Evolutionary conservation across 2,888 invertebrate species (phyloP).

Genomic region (Exephanes ischioxanthus): DNA sequence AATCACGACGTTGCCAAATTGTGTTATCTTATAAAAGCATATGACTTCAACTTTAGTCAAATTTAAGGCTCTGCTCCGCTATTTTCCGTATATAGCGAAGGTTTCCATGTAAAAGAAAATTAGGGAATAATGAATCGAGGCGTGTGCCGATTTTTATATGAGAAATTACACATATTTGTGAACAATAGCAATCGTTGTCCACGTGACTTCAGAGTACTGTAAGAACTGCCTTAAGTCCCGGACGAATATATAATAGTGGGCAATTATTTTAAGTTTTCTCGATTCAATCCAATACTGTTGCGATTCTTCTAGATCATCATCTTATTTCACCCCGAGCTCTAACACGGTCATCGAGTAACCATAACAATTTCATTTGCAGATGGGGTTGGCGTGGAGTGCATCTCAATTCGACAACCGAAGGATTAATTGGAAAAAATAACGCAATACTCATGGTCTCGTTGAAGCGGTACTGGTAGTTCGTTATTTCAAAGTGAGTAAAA

Average conservation of each 20-base stretch:
- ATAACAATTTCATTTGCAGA: constrained; percentile 1
- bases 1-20: no score
- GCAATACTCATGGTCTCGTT: constrained; percentile 4
- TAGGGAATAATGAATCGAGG: no score
- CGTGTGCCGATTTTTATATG: no score
- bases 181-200: no score
- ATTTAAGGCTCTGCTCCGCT: no score
- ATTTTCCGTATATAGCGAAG: no score
- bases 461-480: not conserved
- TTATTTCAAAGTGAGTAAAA: constrained; percentile 19
- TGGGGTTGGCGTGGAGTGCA: not conserved
- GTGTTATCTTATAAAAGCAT: no score
- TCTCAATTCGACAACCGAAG: not conserved
- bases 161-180: no score
- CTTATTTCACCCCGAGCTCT: not conserved
- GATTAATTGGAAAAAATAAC: constrained; percentile 14
- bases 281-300: not conserved
- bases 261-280: not conserved
- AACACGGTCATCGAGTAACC: not conserved
- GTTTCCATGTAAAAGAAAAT: no score
- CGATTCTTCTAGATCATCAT: not conserved
- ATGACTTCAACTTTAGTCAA: no score
- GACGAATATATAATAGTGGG: constrained; percentile 23
- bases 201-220: no score
- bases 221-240: constrained; percentile 50